These are phyloP conservation scores for Sphaerodactylus townsendi DNA, from an alignment of 2,113 vertebrate species.

Conservation along the genomic window DNA sequence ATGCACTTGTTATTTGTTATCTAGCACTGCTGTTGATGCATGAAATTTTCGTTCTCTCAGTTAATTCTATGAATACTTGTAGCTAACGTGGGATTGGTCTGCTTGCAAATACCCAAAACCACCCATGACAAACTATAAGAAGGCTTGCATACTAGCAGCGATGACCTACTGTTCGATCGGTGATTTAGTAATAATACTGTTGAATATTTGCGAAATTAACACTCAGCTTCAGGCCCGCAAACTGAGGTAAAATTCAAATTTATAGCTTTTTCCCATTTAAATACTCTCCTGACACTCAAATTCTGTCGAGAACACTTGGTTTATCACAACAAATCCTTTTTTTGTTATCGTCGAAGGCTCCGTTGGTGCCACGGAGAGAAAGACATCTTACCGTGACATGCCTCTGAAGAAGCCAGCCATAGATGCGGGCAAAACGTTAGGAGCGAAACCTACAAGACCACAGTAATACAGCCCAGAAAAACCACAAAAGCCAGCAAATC, in stretches of 20 bases:
- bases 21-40: conserved; percentile 72
- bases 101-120: conserved; percentile 76
- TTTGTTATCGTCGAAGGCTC: too few species aligned
- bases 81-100: conserved; percentile 66
- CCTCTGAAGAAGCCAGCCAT: too few species aligned
- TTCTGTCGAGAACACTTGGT: conserved; percentile 44
- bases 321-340: conserved; percentile 66
- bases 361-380: too few species aligned
- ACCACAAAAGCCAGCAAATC: too few species aligned
- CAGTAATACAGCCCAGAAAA: too few species aligned
- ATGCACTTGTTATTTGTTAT: conserved; percentile 53
- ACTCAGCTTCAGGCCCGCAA: conserved; percentile 73
- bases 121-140: conserved; percentile 76
- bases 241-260: conserved; percentile 83
- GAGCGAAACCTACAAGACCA: too few species aligned
- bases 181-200: conserved; percentile 77
- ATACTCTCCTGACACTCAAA: conserved; percentile 70
- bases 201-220: conserved; percentile 87
- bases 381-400: too few species aligned
- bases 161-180: conserved; percentile 82
- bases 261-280: conserved; percentile 86
- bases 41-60: conserved; percentile 60
- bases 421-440: too few species aligned
- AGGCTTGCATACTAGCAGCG: conserved; percentile 79
- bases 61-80: conserved; percentile 48